Percentiles rank a stretch among this genome's conserved stretches.
Conservation (phyloP, 35 echinoderm and acorn worm species). For the Lytechinus variegatus region DNA sequence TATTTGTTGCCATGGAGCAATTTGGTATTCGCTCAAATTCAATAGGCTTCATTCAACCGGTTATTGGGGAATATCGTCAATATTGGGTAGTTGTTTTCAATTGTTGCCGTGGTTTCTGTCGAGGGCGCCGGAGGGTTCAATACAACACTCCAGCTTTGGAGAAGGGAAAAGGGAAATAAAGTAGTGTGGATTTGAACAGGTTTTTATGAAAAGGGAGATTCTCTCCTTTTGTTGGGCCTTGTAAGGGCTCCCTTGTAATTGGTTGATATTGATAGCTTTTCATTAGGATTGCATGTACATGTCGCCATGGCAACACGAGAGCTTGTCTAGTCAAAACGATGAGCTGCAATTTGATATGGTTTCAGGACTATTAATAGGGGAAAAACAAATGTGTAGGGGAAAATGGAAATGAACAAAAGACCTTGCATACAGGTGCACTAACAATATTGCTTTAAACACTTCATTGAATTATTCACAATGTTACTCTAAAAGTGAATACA, state of each 20-base stretch:
- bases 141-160: background rate
- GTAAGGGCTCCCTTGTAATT: background rate
- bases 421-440: background rate
- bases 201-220: conserved; percentile 5
- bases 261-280: conserved; percentile 13
- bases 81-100: conserved; percentile 20
- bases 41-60: conserved; percentile 25
- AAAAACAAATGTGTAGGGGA: background rate
- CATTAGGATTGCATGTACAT: background rate
- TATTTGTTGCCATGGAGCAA: conserved; percentile 43
- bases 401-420: conserved; percentile 2
- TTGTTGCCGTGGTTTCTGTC: conserved; percentile 43
- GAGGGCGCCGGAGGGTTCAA: background rate
- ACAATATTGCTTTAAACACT: background rate
- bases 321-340: conserved; percentile 10
- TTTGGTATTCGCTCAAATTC: conserved; percentile 24
- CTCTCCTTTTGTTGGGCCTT: background rate
- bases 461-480: background rate
- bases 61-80: background rate
- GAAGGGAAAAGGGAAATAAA: conserved; percentile 12
- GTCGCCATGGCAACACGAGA: background rate
- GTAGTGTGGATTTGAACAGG: background rate
- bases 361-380: background rate
- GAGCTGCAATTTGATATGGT: background rate
- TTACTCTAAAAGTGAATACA: background rate